A percentile compares a stretch with the other conserved stretches of the same genome.
Conservation (phyloP, 2,797 vertebrate genomes). For the Channallabes apus region DNA sequence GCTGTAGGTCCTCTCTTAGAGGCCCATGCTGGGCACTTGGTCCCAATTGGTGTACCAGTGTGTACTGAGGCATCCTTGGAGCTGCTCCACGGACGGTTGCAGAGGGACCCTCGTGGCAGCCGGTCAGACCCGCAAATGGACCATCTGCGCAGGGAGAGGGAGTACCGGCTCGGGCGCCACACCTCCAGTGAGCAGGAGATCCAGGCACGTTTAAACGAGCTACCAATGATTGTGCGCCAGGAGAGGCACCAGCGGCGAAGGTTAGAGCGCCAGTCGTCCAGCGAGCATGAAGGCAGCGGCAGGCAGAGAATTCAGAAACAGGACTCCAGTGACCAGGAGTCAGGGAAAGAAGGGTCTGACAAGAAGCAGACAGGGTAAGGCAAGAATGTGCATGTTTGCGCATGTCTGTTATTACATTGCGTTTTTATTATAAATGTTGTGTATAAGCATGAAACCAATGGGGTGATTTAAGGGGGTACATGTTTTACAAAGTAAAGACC, state of each 20-base stretch:
- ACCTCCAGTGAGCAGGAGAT: slow-evolving; percentile 78
- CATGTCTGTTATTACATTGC: background rate
- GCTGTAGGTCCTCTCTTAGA: slow-evolving; percentile 56
- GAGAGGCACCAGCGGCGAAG: slow-evolving; percentile 77
- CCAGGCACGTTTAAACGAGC: slow-evolving; percentile 76
- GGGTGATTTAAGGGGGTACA: background rate
- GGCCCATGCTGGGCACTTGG: slow-evolving; percentile 66
- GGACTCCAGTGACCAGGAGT: slow-evolving; percentile 87
- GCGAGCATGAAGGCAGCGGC: slow-evolving; percentile 78
- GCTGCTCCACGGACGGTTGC: slow-evolving; percentile 72
- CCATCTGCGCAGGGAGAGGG: slow-evolving; percentile 77
- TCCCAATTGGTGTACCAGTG: slow-evolving; percentile 61
- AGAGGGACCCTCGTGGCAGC: slow-evolving; percentile 76
- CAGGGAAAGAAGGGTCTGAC: slow-evolving; percentile 76
- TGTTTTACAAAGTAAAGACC: background rate
- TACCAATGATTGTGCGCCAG: slow-evolving; percentile 74
- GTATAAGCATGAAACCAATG: background rate
- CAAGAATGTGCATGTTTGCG: background rate
- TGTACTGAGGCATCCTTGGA: slow-evolving; percentile 75
- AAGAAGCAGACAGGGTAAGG: slow-evolving; percentile 74
- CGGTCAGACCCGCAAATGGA: slow-evolving; percentile 78
- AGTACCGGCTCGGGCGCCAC: slow-evolving; percentile 76
- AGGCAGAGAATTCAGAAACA: slow-evolving; percentile 82
- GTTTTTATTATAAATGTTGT: background rate
- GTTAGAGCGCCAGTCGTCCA: slow-evolving; percentile 77